Evolutionary conservation across 2,113 vertebrate genomes (phyloP).

Genomic region (Hyperopisus bebe): DNA sequence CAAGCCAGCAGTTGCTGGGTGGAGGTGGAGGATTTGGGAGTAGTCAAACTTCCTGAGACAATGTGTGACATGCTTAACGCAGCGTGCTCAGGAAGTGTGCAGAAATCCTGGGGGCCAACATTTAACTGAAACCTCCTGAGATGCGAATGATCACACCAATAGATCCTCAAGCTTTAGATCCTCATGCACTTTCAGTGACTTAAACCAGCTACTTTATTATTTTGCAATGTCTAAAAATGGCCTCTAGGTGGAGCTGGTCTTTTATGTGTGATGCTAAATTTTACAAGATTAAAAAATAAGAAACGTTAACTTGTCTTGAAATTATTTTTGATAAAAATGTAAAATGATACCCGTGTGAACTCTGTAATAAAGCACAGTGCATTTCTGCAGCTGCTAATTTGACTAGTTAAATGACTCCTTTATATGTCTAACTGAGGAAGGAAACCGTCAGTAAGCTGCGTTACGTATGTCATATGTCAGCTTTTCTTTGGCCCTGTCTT

Average conservation of each 20-base stretch:
- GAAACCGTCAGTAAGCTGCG: slow-evolving; percentile 97
- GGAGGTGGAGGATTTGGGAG: slow-evolving; percentile 21
- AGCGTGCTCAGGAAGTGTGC: not conserved
- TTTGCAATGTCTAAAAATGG: slow-evolving; percentile 20
- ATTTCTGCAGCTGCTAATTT: slow-evolving; percentile 98
- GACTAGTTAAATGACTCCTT: slow-evolving; percentile 99
- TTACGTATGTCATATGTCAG: slow-evolving; percentile 65
- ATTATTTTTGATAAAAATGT: slow-evolving; percentile 99
- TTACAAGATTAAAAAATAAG: slow-evolving; percentile 66
- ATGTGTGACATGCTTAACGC: not conserved
- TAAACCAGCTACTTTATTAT: not conserved
- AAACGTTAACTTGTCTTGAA: slow-evolving; percentile 99
- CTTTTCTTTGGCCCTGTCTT: not conserved
- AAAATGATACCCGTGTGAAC: slow-evolving; percentile 97
- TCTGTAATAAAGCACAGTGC: slow-evolving; percentile 99
- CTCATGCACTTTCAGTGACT: not conserved
- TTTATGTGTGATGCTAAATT: slow-evolving; percentile 55
- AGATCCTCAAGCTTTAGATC: not conserved
- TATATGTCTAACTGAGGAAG: slow-evolving; percentile 99
- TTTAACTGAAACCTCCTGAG: not conserved
- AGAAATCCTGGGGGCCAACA: not conserved
- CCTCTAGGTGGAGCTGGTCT: slow-evolving; percentile 94
- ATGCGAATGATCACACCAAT: not conserved
- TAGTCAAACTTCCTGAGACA: not conserved
- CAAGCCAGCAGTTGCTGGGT: slow-evolving; percentile 14